Base-by-base conservation (phyloP, 2,113 vertebrate species). In the Prunella himalayana region DNA sequence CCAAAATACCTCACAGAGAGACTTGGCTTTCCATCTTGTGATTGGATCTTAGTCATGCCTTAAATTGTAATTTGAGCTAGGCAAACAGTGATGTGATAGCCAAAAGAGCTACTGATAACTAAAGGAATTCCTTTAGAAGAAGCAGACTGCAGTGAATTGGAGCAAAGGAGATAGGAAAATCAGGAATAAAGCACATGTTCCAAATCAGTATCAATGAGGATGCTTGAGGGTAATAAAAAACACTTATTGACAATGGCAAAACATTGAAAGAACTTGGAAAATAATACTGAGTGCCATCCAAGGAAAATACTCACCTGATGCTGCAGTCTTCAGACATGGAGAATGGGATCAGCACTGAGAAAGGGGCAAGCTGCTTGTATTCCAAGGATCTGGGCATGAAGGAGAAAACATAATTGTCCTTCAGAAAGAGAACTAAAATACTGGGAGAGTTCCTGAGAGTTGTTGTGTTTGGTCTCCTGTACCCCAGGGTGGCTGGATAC, bases 31-130 rank as follows among this genome's bases (percentile, higher is more conserved):
- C 78, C 13, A 1, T 61, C 75, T 21, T 61, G 85, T 63, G 73
- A 50, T 50, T 85, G 84, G 70, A 85, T 82, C 49, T 69, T 71
- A 53, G 27, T 88, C n/a, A 8, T 91, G 63, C 84, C 84, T 80
- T 79, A 39, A 75, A 54, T 79, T 84, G 73, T 49, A 20, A 35
- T 61, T 82, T 75, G 45, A 84, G 28, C 45, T 54, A 45, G 73
- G 57, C 70, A 91, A 60, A 73, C 47, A 75, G 53, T 25, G 90
- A 22, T 37, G 64, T 49, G 72, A 20, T 80, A 78, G 75, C 64
- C 33, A 17, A 42, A 68, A 51, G 53, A 75, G 31, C 49, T 83
- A 8, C 63, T 68, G 65, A 45, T 71, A 85, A 90, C 42, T 42
- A 33, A 54, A 83, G 57, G 71, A 53, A 50, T 37, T 42, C 66